Evolutionary conservation across 2,113 vertebrate species (phyloP).

Genomic region (Murina feae): DNA sequence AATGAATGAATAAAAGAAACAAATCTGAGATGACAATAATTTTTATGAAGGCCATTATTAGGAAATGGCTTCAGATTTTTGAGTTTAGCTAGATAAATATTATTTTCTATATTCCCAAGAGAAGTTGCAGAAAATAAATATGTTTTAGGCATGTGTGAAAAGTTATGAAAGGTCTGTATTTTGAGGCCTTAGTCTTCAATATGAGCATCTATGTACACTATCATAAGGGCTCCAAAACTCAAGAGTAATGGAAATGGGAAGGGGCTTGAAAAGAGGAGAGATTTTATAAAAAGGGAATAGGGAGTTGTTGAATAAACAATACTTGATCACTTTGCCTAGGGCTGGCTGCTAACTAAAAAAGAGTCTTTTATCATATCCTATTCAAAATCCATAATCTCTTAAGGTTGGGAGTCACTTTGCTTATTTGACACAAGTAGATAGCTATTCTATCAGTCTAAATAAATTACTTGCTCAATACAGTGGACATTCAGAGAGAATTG

Average conservation of each 20-base stretch:
- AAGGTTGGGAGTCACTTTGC: constrained; percentile 6
- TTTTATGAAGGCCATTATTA: background rate
- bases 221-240: background rate
- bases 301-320: background rate
- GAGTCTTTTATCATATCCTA: background rate
- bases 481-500: background rate
- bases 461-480: constrained; percentile 6
- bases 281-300: background rate
- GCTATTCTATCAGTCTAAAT: background rate
- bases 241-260: background rate
- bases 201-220: background rate
- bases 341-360: background rate
- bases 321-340: background rate
- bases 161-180: background rate
- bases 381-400: constrained; percentile 37
- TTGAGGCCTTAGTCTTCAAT: background rate
- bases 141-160: background rate
- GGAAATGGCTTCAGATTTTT: background rate
- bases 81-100: background rate
- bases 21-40: background rate
- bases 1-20: background rate
- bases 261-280: background rate
- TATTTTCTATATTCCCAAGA: background rate
- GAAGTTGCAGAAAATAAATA: background rate
- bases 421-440: background rate